Percentiles rank a stretch among this genome's conserved stretches.
phyloP scores from a whole-genome alignment of 2,888 invertebrate species.

The Tanaodytes sp. region DNA sequence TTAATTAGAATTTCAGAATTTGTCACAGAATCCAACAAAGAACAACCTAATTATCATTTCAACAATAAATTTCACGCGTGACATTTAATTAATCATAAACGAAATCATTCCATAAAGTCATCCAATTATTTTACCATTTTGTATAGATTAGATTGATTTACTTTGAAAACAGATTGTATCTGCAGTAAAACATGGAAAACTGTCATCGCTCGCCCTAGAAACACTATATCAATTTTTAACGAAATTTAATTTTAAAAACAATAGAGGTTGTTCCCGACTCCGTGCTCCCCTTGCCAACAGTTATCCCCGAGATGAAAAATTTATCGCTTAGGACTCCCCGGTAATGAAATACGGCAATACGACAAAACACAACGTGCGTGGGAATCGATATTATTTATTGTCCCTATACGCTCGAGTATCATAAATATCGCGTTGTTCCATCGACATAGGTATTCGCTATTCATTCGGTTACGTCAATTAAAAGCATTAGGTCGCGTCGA shows the following conservation, averaged over 20 bases:
- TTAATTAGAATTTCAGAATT: too few species aligned
- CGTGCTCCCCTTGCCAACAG: not conserved
- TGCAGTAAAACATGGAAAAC: too few species aligned
- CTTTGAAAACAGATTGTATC: too few species aligned
- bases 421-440: slow-evolving; percentile 40
- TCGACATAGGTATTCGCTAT: slow-evolving; percentile 34
- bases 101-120: too few species aligned
- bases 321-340: slow-evolving; percentile 21
- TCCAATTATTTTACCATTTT: too few species aligned
- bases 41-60: too few species aligned
- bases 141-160: too few species aligned
- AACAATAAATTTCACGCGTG: too few species aligned
- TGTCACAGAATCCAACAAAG: too few species aligned
- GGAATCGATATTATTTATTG: slow-evolving; percentile 48
- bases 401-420: slow-evolving; percentile 26
- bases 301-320: slow-evolving; percentile 16
- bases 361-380: slow-evolving; percentile 42
- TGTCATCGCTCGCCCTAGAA: too few species aligned
- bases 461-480: slow-evolving; percentile 44
- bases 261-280: too few species aligned
- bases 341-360: slow-evolving; percentile 39
- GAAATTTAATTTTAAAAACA: slow-evolving; percentile 25
- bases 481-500: slow-evolving; percentile 40
- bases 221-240: slow-evolving; percentile 5
- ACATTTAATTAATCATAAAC: too few species aligned